Percentiles rank a stretch among this genome's conserved stretches.
phyloP scores from a whole-genome alignment of 2,888 invertebrate genomes.

The Tenthredo notha region DNA sequence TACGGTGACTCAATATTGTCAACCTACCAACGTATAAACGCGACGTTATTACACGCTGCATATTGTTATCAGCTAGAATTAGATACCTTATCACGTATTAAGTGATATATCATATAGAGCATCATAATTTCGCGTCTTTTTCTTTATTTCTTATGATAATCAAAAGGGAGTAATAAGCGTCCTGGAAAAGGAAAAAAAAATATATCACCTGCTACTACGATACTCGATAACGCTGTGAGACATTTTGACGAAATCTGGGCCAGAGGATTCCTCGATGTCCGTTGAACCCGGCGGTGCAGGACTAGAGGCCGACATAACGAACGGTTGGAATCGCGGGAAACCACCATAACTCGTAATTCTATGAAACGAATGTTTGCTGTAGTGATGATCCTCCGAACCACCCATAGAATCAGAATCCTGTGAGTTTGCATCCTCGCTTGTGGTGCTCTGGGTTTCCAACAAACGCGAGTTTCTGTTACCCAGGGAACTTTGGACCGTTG shows the following conservation, averaged over 20 bases:
- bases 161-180: background rate
- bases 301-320: constrained; percentile 72
- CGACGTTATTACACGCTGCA: background rate
- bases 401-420: constrained; percentile 70
- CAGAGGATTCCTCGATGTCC: constrained; percentile 68
- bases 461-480: constrained; percentile 64
- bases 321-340: constrained; percentile 74
- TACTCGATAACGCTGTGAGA: constrained; percentile 75
- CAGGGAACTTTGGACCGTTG: constrained; percentile 57
- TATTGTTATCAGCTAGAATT: constrained; percentile 15
- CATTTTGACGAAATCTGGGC: constrained; percentile 72
- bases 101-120: no score
- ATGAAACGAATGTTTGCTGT: constrained; percentile 72
- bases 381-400: constrained; percentile 66
- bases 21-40: background rate
- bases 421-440: constrained; percentile 72
- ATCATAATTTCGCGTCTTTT: background rate
- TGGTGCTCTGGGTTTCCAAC: constrained; percentile 67
- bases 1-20: constrained; percentile 45
- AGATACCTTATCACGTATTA: constrained; percentile 30
- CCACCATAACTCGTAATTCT: constrained; percentile 74
- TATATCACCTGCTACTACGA: constrained; percentile 73
- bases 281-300: constrained; percentile 65
- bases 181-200: background rate
- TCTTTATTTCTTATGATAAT: background rate